phyloP scores from a whole-genome alignment of 2,113 vertebrate genomes.

The Indri indri region DNA sequence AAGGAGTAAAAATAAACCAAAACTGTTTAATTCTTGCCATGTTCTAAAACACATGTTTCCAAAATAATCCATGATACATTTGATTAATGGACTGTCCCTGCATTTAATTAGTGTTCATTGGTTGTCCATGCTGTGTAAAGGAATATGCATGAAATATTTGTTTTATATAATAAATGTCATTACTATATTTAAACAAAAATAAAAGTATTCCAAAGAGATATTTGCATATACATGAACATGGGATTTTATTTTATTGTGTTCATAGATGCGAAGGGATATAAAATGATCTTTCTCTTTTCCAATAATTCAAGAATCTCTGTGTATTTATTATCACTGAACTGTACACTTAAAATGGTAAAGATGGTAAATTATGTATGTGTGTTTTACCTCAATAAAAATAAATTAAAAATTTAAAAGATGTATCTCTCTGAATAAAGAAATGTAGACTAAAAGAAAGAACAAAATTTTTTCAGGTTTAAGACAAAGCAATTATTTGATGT shows the following conservation, averaged over 20 bases:
- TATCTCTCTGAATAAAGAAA: constrained; percentile 1
- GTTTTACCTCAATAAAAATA: too few relatives aligned
- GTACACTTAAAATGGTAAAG: too few relatives aligned
- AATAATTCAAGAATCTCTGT: constrained; percentile 42
- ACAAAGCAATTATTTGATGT: constrained; percentile 66
- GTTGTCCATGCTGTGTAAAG: background rate
- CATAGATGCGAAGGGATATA: constrained; percentile 55
- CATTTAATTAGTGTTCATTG: background rate
- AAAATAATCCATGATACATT: background rate
- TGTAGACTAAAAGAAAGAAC: constrained; percentile 67
- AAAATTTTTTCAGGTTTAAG: constrained; percentile 44
- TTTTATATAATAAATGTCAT: constrained; percentile 33
- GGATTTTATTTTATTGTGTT: constrained; percentile 71
- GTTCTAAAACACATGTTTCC: background rate
- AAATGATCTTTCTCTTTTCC: constrained; percentile 41
- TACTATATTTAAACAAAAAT: constrained; percentile 40
- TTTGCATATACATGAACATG: constrained; percentile 57
- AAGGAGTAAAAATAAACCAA: background rate
- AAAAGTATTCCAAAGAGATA: constrained; percentile 59
- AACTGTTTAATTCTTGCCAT: background rate
- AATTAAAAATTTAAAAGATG: too few relatives aligned
- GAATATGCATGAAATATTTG: background rate
- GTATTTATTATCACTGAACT: background rate
- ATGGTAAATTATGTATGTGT: too few relatives aligned
- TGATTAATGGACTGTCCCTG: background rate